Conservation (phyloP, 37 sponge, comb jelly and placozoan genomes). For the Lycopodina hypogea region DNA sequence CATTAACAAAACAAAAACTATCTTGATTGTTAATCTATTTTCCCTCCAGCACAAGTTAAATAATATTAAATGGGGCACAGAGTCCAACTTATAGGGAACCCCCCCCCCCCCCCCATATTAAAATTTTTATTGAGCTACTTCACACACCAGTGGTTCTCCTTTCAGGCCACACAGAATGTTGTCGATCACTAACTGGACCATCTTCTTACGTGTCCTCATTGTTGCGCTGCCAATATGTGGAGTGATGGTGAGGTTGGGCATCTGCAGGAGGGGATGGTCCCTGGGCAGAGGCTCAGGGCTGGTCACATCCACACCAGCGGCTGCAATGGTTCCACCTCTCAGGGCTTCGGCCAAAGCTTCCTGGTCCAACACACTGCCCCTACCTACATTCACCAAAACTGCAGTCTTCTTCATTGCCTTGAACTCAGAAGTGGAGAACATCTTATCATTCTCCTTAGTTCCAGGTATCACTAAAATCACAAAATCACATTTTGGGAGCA, state of each 20-base stretch:
- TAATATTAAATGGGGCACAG: too few species aligned
- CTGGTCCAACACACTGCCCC: constrained; percentile 76
- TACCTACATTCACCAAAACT: constrained; percentile 68
- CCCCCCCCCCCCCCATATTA: too few species aligned
- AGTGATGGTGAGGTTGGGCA: constrained; percentile 68
- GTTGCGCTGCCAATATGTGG: constrained; percentile 81
- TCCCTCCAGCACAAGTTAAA: too few species aligned
- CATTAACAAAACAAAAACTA: too few species aligned
- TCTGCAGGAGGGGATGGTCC: constrained; percentile 71
- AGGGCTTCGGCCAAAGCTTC: constrained; percentile 72
- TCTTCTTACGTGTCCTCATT: constrained; percentile 40
- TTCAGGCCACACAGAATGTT: constrained; percentile 56
- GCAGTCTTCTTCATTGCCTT: constrained; percentile 60
- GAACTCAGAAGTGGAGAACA: constrained; percentile 65
- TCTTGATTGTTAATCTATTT: too few species aligned
- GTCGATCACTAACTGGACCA: constrained; percentile 47
- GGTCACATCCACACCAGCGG: constrained; percentile 85
- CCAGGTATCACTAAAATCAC: constrained; percentile 62
- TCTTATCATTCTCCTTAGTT: constrained; percentile 46
- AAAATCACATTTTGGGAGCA: constrained; percentile 66
- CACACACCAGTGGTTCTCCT: not conserved
- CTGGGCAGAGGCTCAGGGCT: constrained; percentile 81
- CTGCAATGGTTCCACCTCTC: constrained; percentile 33
- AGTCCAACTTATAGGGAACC: too few species aligned
- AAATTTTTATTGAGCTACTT: not conserved